These are phyloP conservation scores for Drosophila kambysellisi DNA, from an alignment of 2,888 invertebrate genomes.

Conservation along the genomic window DNA sequence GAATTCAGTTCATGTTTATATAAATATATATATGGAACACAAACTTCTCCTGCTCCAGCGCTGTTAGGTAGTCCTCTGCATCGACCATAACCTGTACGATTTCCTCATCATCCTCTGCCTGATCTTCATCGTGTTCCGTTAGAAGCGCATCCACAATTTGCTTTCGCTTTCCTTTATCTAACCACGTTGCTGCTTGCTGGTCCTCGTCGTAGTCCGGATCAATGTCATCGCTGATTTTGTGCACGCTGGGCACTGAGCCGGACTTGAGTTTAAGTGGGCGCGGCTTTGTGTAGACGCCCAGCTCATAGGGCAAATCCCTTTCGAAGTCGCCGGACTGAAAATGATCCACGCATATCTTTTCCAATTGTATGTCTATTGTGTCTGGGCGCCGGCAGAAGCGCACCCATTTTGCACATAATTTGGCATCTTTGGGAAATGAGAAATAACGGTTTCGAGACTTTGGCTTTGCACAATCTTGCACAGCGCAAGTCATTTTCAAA, in stretches of 20 bases:
- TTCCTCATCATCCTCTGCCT: constrained; percentile 5
- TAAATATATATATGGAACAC: background rate
- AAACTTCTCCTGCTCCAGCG: constrained; percentile 35
- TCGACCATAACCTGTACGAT: constrained; percentile 29
- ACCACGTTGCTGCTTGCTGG: background rate
- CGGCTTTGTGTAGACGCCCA: constrained; percentile 24
- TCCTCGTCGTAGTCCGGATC: background rate
- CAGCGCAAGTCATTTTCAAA: constrained; percentile 36
- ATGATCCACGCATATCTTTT: constrained; percentile 31
- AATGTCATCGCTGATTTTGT: background rate
- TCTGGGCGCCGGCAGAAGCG: constrained; percentile 21
- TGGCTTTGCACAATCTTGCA: constrained; percentile 16
- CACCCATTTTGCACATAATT: constrained; percentile 6
- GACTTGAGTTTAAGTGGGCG: constrained; percentile 27
- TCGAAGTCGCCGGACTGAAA: constrained; percentile 28
- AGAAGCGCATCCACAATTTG: constrained; percentile 25
- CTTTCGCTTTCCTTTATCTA: constrained; percentile 6
- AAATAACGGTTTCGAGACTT: constrained; percentile 14
- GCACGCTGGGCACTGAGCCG: constrained; percentile 14
- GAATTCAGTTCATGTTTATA: background rate
- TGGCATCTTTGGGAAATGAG: constrained; percentile 28
- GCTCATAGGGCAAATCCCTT: constrained; percentile 25
- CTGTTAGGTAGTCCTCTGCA: constrained; percentile 31
- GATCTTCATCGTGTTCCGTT: constrained; percentile 5
- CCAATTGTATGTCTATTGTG: constrained; percentile 9